Evolutionary conservation across 1,140 invertebrate genomes (phyloP), one percentile per base, ranked within the genome.

Genomic region (Leguminivora glycinivorella): DNA sequence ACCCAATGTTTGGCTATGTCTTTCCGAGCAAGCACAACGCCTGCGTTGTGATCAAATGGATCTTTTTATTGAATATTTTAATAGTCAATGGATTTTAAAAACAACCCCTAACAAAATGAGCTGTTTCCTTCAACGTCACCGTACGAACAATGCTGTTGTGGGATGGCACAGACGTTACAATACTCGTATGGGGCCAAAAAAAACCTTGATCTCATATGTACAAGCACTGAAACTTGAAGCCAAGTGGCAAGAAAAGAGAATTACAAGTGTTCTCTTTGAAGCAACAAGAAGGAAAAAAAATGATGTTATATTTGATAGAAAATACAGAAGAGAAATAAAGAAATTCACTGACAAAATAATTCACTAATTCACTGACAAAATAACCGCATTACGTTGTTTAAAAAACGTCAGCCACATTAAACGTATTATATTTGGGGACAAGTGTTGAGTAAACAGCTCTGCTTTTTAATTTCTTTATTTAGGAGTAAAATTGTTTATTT

Each of bases 201-300:
- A 56, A 4, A 56, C 47, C 47, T 24, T 56, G n/a, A 56, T 56
- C 47, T 22, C n/a, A 56, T 56, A 56, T 38, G 12, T 38, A 38
- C 6, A 38, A 4, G 38, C 38, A 40, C 38, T 40, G 17, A 56
- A 56, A 56, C 6, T 24, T 17, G 47, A 56, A 56, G 47, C 17
- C 19, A 56, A 56, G 9, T 56, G 47, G 47, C 17, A 56, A 56
- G 17, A 56, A 56, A 56, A 56, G 43, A 47, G 14, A 47, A 56
- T 56, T 19, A 56, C n/a, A 56, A 56, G 47, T 56, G 47, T 56
- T 56, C 17, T 56, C n/a, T 56, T 56, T 56, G 47, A 56, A 56
- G 47, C n/a, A 56, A 56, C 47, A 22, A 56, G 43, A 47, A 47
- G 43, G 12, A 47, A 47, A 43, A n/a, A 3, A 43, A 43, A 43